Percentiles rank a stretch among this genome's conserved stretches.
These are phyloP conservation scores for Cyclina sinensis DNA, from an alignment of 1,140 invertebrate species.

Conservation along the genomic window DNA sequence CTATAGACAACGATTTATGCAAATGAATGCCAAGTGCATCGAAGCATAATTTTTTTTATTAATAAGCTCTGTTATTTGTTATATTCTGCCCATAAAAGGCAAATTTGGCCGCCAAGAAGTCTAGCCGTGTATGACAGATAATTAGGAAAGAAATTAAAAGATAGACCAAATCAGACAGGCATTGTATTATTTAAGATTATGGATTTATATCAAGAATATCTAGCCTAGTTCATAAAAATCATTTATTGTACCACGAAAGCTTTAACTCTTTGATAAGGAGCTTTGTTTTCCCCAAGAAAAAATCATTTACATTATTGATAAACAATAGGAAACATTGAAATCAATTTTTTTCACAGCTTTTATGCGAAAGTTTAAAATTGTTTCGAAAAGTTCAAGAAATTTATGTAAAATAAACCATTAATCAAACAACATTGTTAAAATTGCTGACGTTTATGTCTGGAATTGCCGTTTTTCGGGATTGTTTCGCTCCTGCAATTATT, in stretches of 20 bases:
- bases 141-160: constrained; percentile 67
- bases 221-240: background rate
- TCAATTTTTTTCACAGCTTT: background rate
- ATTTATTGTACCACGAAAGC: constrained; percentile 4
- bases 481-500: too few species aligned
- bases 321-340: background rate
- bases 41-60: constrained; percentile 41
- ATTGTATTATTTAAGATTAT: constrained; percentile 64
- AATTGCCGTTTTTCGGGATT: too few species aligned
- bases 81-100: constrained; percentile 61
- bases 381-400: background rate
- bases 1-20: constrained; percentile 62
- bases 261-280: constrained; percentile 3
- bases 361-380: background rate
- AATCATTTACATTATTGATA: background rate
- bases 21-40: constrained; percentile 50
- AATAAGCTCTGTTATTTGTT: constrained; percentile 61
- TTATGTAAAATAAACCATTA: background rate
- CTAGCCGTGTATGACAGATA: constrained; percentile 60
- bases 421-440: too few species aligned
- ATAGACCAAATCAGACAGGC: constrained; percentile 65
- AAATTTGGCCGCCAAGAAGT: constrained; percentile 43
- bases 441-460: too few species aligned
- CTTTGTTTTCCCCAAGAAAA: background rate
- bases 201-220: constrained; percentile 53